A percentile compares a stretch with the other conserved stretches of the same genome.
phyloP scores from a whole-genome alignment of 1,140 invertebrate species.

The Neuroterus valhalla region DNA sequence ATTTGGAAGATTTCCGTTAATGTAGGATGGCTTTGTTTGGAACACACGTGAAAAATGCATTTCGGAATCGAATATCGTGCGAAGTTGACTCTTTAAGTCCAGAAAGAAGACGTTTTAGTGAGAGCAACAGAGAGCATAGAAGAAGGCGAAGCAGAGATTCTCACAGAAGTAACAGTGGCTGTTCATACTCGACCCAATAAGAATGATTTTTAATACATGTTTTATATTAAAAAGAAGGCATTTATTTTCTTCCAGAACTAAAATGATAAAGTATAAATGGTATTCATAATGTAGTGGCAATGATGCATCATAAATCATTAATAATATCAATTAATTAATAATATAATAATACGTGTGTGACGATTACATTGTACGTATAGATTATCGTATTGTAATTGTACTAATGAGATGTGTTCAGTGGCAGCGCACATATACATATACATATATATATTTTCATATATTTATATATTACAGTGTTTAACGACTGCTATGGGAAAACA shows the following conservation, averaged over 20 bases:
- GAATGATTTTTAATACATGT: conserved; percentile 12
- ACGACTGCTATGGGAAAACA: conserved; percentile 63
- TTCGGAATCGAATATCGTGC: background rate
- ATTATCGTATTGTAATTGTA: conserved; percentile 69
- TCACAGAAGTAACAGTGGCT: background rate
- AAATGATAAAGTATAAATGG: conserved; percentile 75
- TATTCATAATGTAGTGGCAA: conserved; percentile 74
- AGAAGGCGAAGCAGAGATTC: background rate
- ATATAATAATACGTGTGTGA: conserved; percentile 71
- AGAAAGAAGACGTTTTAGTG: conserved; percentile 30
- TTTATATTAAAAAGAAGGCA: conserved; percentile 72
- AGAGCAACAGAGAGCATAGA: background rate
- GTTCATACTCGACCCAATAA: background rate
- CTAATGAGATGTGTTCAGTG: conserved; percentile 75
- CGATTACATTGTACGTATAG: conserved; percentile 64
- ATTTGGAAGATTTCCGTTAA: background rate
- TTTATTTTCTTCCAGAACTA: conserved; percentile 73
- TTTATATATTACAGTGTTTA: conserved; percentile 60
- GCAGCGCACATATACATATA: conserved; percentile 67
- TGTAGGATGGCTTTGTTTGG: background rate
- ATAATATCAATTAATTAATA: conserved; percentile 74
- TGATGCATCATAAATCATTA: conserved; percentile 72
- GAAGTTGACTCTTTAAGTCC: background rate
- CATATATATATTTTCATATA: conserved; percentile 59
- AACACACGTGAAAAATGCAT: background rate